Evolutionary conservation across 2,113 vertebrate genomes (phyloP).

Genomic region (Salvelinus namaycush): DNA sequence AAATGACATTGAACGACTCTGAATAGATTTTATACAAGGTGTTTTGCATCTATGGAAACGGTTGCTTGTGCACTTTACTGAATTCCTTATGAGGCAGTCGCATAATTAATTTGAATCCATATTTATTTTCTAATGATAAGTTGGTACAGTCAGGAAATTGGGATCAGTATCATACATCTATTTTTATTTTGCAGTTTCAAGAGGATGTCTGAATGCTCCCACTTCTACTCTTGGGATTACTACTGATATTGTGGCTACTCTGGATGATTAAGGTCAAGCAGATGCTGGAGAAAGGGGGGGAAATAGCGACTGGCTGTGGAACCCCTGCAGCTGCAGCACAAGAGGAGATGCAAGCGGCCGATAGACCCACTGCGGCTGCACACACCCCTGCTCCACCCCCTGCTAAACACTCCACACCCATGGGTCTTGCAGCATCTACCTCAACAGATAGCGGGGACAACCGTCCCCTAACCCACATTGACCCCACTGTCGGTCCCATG

Average conservation of each 20-base stretch:
- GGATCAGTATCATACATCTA: neutral
- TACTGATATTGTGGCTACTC: constrained; percentile 56
- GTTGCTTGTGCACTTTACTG: no score
- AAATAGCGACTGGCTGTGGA: constrained; percentile 18
- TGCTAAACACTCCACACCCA: constrained; percentile 17
- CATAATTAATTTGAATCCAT: no score
- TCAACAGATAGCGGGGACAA: constrained; percentile 19
- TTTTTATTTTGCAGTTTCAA: constrained; percentile 45
- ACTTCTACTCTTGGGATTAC: constrained; percentile 51
- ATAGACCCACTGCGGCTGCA: neutral
- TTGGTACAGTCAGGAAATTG: neutral
- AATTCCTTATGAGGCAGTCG: no score
- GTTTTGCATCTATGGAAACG: no score
- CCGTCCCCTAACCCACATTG: neutral
- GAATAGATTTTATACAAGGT: no score
- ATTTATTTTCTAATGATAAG: no score
- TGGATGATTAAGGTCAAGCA: constrained; percentile 45
- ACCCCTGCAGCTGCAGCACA: constrained; percentile 3
- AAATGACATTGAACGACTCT: no score
- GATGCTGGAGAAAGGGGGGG: constrained; percentile 46
- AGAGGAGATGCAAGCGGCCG: constrained; percentile 12
- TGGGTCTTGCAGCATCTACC: constrained; percentile 21
- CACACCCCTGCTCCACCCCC: neutral
- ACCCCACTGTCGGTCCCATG: neutral
- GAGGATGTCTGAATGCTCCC: constrained; percentile 60